Conservation (phyloP, 2,797 vertebrate genomes). For the Neopelma chrysocephalum region DNA sequence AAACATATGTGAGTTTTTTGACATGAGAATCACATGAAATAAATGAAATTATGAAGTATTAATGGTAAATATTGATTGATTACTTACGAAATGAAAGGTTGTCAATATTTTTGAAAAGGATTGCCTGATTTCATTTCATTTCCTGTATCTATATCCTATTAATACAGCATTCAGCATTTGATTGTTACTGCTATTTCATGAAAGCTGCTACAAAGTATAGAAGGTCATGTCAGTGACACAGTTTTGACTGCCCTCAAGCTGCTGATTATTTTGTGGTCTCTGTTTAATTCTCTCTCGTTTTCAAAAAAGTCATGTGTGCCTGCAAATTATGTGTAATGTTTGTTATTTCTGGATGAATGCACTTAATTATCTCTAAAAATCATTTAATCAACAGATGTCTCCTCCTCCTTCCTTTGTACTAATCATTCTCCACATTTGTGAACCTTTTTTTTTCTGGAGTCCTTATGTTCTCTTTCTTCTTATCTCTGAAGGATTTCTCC, state of each 20-base stretch:
- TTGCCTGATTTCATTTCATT: not conserved
- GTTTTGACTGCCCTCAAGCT: slow-evolving; percentile 40
- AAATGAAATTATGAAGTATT: not conserved
- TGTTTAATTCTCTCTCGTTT: slow-evolving; percentile 71
- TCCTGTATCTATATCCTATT: not conserved
- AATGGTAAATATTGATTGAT: not conserved
- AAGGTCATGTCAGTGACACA: slow-evolving; percentile 50
- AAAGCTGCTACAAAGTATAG: not conserved
- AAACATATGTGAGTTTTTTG: not conserved
- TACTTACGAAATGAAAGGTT: not conserved
- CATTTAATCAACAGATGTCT: slow-evolving; percentile 77
- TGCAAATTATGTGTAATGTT: slow-evolving; percentile 73
- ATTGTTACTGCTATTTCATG: not conserved
- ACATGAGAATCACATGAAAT: not conserved
- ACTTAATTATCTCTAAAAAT: slow-evolving; percentile 80
- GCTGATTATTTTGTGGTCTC: slow-evolving; percentile 62
- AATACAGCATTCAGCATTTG: not conserved
- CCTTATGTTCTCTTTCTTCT: slow-evolving; percentile 68
- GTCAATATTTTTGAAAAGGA: not conserved
- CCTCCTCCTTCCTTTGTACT: slow-evolving; percentile 74
- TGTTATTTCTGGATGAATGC: slow-evolving; percentile 79
- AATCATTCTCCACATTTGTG: slow-evolving; percentile 65
- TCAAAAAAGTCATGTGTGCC: slow-evolving; percentile 68
- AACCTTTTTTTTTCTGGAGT: slow-evolving; percentile 28
- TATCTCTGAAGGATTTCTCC: slow-evolving; percentile 70